These are phyloP conservation scores for Trimorus sp. DNA, from an alignment of 2,888 invertebrate species.

Conservation along the genomic window DNA sequence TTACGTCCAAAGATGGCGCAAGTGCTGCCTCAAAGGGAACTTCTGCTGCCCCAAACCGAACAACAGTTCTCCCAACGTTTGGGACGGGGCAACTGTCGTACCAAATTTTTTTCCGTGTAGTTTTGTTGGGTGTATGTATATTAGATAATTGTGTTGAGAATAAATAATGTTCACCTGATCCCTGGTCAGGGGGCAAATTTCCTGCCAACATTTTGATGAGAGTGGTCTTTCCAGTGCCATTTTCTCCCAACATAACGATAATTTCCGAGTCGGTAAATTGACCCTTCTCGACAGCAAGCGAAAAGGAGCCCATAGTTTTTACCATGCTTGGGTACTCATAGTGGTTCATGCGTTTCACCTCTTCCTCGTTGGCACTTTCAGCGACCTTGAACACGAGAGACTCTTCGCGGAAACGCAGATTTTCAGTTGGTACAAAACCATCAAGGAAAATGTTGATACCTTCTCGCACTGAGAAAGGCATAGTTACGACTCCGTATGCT, in stretches of 20 bases:
- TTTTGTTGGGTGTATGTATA: too few species aligned
- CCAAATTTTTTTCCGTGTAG: too few species aligned
- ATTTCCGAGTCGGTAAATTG: conserved; percentile 99
- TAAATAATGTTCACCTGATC: conserved; percentile 82
- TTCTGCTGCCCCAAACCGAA: too few species aligned
- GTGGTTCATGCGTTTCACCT: conserved; percentile 97
- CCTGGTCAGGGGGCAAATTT: conserved; percentile 94
- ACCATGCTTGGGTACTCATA: conserved; percentile 97
- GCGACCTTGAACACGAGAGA: conserved; percentile 99
- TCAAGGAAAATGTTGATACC: conserved; percentile 99
- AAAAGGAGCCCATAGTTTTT: conserved; percentile 91
- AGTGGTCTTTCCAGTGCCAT: conserved; percentile 99
- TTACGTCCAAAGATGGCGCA: too few species aligned
- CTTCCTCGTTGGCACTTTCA: conserved; percentile 98
- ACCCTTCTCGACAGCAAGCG: conserved; percentile 91
- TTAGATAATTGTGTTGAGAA: background rate
- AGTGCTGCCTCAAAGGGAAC: too few species aligned
- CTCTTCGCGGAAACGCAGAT: conserved; percentile 98
- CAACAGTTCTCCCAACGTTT: too few species aligned
- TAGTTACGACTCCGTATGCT: conserved; percentile 99
- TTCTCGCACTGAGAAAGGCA: conserved; percentile 99
- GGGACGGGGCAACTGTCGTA: too few species aligned
- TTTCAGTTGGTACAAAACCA: conserved; percentile 99
- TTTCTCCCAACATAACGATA: conserved; percentile 97
- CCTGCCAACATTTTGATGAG: conserved; percentile 99